Base-by-base conservation (phyloP, 1,140 invertebrate genomes). In the Lasioglossum baleicum region DNA sequence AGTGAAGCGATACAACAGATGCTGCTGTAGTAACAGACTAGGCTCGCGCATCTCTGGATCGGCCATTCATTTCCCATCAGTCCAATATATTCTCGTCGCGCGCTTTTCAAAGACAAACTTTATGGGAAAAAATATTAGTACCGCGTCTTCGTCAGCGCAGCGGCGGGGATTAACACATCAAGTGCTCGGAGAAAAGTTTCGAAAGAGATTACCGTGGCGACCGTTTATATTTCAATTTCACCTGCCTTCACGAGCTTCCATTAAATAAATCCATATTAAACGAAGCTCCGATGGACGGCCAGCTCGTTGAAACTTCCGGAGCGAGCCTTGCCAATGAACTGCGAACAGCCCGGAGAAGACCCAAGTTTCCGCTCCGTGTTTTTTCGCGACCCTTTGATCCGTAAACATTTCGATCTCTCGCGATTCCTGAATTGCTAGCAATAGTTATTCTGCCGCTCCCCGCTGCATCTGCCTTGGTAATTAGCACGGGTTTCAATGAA, bases 191-290 rank as follows among this genome's bases (percentile, higher is more conserved):
- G 51, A n/a, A 58, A 58, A n/a, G 17, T 58, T n/a, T 58, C 56
- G 20, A 58, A 58, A 53, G 51, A 53, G 51, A 53, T 53, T 53
- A 53, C 51, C 51, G 15, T 20, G 17, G 56, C 17, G 56, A n/a
- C 56, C 56, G 7, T 58, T n/a, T n/a, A n/a, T 58, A 58, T 58
- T 58, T 58, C 56, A 58, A n/a, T 58, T 58, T 58, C n/a, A 2
- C 56, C 56, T 20, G 17, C 7, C 56, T 58, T n/a, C 20, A 20
- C 56, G 20, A 58, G n/a, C 56, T 58, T n/a, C 56, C n/a, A 58
- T 58, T 58, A n/a, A 58, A 58, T 58, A 58, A 58, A n/a, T 58
- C 56, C n/a, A n/a, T 58, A 58, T 58, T 58, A 58, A 58, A 58
- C 17, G 56, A 58, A 58, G n/a, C n/a, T 58, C 56, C 20, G 17